A percentile compares a stretch with the other conserved stretches of the same genome.
These are phyloP conservation scores for Glyphotaelius pellucidus DNA, from an alignment of 2,888 invertebrate genomes.

Conservation along the genomic window DNA sequence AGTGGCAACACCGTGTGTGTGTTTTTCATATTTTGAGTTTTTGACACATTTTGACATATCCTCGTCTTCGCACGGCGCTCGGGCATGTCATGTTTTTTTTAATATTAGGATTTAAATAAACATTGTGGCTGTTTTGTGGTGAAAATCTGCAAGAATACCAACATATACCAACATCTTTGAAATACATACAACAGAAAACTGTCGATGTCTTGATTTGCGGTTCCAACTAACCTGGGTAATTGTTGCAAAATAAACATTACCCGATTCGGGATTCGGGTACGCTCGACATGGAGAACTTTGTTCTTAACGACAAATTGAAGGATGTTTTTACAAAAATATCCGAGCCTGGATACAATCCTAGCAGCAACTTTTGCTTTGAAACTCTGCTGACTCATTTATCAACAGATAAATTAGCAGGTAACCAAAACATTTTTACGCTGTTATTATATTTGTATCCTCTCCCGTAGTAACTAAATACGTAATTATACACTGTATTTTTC, in stretches of 20 bases:
- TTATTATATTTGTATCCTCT: background rate
- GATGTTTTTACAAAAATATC: conserved; percentile 79
- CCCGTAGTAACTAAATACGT: background rate
- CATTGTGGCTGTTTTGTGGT: background rate
- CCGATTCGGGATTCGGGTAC: background rate
- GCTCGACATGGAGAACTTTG: conserved; percentile 27
- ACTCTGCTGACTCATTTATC: conserved; percentile 55
- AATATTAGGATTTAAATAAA: background rate
- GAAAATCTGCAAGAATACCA: background rate
- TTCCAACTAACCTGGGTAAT: background rate
- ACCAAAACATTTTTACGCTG: background rate
- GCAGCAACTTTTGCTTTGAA: conserved; percentile 59
- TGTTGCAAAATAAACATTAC: background rate
- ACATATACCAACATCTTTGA: background rate
- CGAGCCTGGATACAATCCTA: conserved; percentile 70
- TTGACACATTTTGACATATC: background rate
- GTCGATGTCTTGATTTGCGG: background rate
- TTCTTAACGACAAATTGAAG: conserved; percentile 74
- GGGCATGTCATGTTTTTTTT: background rate
- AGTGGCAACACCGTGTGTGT: background rate
- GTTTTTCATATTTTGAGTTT: background rate
- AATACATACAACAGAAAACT: background rate
- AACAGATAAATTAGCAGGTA: conserved; percentile 43
- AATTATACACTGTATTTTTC: background rate
- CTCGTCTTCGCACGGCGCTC: too few relatives aligned